These are phyloP conservation scores for Forbesichthys agassizii DNA, from an alignment of 2,113 vertebrate genomes.

Conservation along the genomic window DNA sequence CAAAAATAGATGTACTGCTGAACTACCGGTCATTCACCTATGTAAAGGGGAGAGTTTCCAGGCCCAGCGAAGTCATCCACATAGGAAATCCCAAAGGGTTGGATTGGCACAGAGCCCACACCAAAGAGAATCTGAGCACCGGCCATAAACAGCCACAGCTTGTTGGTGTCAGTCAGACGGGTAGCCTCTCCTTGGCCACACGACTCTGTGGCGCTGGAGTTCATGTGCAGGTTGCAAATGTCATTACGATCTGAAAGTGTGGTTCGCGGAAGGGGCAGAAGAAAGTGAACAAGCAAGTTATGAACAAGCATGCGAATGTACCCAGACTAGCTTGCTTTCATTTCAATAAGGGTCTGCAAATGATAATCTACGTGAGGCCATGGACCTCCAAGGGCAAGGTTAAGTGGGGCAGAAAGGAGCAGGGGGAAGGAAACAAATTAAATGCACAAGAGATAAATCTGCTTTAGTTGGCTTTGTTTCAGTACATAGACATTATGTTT, in stretches of 20 bases:
- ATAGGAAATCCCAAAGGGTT: slow-evolving; percentile 95
- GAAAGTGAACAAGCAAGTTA: background rate
- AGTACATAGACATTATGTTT: slow-evolving; percentile 35
- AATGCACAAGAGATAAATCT: slow-evolving; percentile 33
- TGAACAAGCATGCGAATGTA: background rate
- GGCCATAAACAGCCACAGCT: slow-evolving; percentile 89
- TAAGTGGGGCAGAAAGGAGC: background rate
- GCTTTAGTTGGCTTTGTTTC: slow-evolving; percentile 35
- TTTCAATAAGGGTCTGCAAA: slow-evolving; percentile 44
- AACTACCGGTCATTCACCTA: slow-evolving; percentile 79
- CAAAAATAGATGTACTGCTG: background rate
- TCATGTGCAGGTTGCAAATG: slow-evolving; percentile 63
- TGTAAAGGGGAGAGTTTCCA: slow-evolving; percentile 89
- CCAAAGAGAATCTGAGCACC: slow-evolving; percentile 90
- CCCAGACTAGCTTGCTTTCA: slow-evolving; percentile 25
- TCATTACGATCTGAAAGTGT: slow-evolving; percentile 56
- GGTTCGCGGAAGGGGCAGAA: background rate
- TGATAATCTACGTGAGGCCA: slow-evolving; percentile 14
- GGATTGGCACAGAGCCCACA: slow-evolving; percentile 91
- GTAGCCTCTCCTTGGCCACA: slow-evolving; percentile 55
- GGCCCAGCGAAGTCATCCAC: slow-evolving; percentile 90
- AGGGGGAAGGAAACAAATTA: slow-evolving; percentile 25
- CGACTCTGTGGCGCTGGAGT: slow-evolving; percentile 28
- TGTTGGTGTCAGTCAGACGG: slow-evolving; percentile 74
- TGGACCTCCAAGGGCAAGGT: slow-evolving; percentile 7